These are phyloP conservation scores for Unio pictorum DNA, from an alignment of 2,888 invertebrate species.

Conservation along the genomic window DNA sequence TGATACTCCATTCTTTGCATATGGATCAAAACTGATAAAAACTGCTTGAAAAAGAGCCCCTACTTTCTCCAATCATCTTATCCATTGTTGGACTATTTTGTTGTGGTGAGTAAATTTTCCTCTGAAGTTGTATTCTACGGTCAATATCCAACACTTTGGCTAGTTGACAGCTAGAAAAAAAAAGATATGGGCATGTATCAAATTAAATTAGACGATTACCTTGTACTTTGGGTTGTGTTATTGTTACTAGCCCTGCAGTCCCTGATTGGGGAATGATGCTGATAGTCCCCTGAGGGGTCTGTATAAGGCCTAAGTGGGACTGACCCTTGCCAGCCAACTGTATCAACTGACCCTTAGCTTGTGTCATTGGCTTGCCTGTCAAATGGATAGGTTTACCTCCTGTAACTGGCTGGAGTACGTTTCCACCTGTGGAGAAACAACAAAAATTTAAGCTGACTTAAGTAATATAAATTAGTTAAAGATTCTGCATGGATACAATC, in stretches of 20 bases:
- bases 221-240: slow-evolving; percentile 22
- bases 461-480: not conserved
- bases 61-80: too few species aligned
- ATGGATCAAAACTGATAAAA: too few species aligned
- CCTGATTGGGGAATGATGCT: slow-evolving; percentile 59
- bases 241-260: slow-evolving; percentile 34
- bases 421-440: slow-evolving; percentile 42
- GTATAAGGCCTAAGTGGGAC: slow-evolving; percentile 54
- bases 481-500: not conserved
- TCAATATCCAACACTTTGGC: too few species aligned
- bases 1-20: too few species aligned
- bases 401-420: slow-evolving; percentile 53
- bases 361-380: slow-evolving; percentile 60
- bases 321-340: slow-evolving; percentile 63
- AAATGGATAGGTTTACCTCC: slow-evolving; percentile 64
- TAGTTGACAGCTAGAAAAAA: not conserved
- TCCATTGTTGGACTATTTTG: too few species aligned
- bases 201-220: slow-evolving; percentile 11
- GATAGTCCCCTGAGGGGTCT: slow-evolving; percentile 61
- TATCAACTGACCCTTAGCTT: slow-evolving; percentile 54
- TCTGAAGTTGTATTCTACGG: too few species aligned
- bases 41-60: too few species aligned
- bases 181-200: not conserved
- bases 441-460: not conserved
- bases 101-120: too few species aligned